Base-by-base conservation (phyloP, 2,113 vertebrate genomes). In the Megaceryle torquata region DNA sequence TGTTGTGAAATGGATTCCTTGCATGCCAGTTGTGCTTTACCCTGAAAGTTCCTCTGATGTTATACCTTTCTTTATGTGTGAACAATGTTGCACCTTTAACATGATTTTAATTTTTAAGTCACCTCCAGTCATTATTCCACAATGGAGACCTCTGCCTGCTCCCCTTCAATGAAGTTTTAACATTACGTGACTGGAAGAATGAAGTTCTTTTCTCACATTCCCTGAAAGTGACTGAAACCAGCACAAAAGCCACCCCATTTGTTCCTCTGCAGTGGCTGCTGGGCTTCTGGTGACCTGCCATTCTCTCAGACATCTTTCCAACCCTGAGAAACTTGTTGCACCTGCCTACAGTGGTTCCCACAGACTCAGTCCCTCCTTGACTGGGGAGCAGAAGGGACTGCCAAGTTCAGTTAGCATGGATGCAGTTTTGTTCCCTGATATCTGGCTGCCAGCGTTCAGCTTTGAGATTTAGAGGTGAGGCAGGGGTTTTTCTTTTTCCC, bases 211-310 rank as follows among this genome's bases (percentile, higher is more conserved):
- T 85, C 67, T 88, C 46, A 63, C 9, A 22, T 85, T 65, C 48
- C 39, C 74, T 79, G 65, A 75, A 87, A 94, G 56, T 7, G 15
- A 70, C 71, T 85, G 82, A 67, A 93, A 90, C 80, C n/a, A 77
- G 35, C 82, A 71, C 35, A 63, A 56, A 96, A 78, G 72, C 43
- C 19, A 65, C 12, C 44, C n/a, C 0, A 0, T 74, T 92, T 82
- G 53, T 64, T 48, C 56, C 16, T 50, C 22, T 41, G n/a, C 5
- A 10, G 33, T 56, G 46, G 54, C 56, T 1, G 0, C 4, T n/a
- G 68, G 48, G 63, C 29, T 75, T 53, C 57, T 9, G 9, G 51
- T 28, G 6, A 54, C 68, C 79, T n/a, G 39, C 13, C 11, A 1
- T 67, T 91, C 64, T 83, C 61, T 29, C 85, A 74, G 78, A 8